These are phyloP conservation scores for Urocolius indicus DNA, from an alignment of 2,113 vertebrate genomes.

Conservation along the genomic window DNA sequence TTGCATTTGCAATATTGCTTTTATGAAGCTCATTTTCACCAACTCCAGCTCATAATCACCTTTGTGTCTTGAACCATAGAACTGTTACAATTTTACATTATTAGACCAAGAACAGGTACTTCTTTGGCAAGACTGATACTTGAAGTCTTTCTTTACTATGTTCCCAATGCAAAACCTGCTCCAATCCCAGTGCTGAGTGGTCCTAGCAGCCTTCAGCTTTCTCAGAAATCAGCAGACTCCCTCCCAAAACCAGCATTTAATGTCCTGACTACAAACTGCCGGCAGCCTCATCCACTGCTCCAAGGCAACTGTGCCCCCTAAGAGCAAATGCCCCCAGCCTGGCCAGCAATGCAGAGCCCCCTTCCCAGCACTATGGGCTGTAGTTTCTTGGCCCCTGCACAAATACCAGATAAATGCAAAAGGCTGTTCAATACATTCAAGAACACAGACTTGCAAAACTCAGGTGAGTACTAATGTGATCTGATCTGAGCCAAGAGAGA, in stretches of 20 bases:
- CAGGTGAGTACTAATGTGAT: background rate
- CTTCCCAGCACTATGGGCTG: accelerated
- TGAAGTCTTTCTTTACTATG: background rate
- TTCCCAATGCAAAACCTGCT: background rate
- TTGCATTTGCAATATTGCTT: background rate
- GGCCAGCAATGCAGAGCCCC: accelerated
- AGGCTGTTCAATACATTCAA: accelerated
- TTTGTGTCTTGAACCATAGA: background rate
- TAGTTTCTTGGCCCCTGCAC: background rate
- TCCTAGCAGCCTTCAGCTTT: background rate
- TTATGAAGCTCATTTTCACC: background rate
- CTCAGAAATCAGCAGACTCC: background rate
- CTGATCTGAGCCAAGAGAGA: accelerated
- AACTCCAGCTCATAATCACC: background rate
- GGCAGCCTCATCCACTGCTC: no score
- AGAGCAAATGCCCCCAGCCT: accelerated
- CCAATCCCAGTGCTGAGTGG: accelerated
- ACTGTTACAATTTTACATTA: background rate
- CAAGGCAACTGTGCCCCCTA: background rate
- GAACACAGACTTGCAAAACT: background rate
- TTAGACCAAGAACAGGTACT: background rate
- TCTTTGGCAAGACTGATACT: background rate
- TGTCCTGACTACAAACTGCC: background rate
- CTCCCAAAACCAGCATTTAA: background rate
- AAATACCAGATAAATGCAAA: background rate